These are phyloP conservation scores for Agrotis exclamationis DNA, from an alignment of 2,888 invertebrate species.

Conservation along the genomic window DNA sequence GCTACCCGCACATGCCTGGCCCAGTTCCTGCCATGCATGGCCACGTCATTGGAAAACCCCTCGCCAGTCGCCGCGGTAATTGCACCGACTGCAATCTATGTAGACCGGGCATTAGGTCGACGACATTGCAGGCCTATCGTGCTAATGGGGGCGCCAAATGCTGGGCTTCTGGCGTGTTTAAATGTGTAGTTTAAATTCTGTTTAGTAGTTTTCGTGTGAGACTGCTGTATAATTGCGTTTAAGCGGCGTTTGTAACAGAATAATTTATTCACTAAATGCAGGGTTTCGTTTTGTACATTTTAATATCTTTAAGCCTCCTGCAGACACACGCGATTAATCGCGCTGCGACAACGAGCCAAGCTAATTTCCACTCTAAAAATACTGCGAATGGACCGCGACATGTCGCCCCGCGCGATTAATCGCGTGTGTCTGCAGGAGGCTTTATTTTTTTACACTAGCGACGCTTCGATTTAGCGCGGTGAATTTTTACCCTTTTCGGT, in stretches of 20 bases:
- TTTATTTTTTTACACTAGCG: no score
- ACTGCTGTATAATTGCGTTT: slow-evolving; percentile 22
- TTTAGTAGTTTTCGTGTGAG: slow-evolving; percentile 28
- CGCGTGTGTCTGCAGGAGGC: no score
- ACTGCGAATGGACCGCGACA: no score
- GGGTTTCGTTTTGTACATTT: slow-evolving; percentile 5
- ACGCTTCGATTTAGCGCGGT: no score
- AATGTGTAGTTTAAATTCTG: slow-evolving; percentile 36
- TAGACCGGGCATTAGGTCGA: slow-evolving; percentile 52
- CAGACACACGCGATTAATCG: no score
- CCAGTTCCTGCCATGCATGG: slow-evolving; percentile 53
- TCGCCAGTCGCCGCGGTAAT: slow-evolving; percentile 39
- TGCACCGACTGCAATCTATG: slow-evolving; percentile 54
- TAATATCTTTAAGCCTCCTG: no score
- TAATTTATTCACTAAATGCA: slow-evolving; percentile 9
- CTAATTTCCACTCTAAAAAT: no score
- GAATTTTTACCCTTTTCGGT: no score
- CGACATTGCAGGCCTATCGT: slow-evolving; percentile 48
- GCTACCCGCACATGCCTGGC: slow-evolving; percentile 38
- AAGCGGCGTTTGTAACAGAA: slow-evolving; percentile 1
- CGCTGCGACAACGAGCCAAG: no score
- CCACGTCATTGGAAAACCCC: slow-evolving; percentile 61
- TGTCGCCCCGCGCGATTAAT: no score
- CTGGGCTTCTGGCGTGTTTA: slow-evolving; percentile 22
- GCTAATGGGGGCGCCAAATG: slow-evolving; percentile 47